Conservation (phyloP, 2,797 vertebrate genomes). For the Arrhamphus sclerolepis region DNA sequence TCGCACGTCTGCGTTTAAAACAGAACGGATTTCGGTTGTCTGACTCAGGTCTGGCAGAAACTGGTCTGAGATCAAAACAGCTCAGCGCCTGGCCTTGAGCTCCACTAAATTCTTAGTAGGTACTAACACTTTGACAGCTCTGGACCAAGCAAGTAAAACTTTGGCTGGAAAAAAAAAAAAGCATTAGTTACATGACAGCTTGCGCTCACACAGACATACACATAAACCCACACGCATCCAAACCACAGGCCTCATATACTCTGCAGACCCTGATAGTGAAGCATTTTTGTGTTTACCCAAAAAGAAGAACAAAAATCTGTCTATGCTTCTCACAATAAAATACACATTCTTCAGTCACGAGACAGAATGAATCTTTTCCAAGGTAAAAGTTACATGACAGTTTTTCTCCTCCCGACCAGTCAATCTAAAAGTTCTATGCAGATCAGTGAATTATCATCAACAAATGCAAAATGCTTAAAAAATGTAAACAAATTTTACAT, state of each 20-base stretch:
- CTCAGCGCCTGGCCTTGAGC: constrained; percentile 40
- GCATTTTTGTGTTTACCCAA: constrained; percentile 47
- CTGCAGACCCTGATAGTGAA: constrained; percentile 67
- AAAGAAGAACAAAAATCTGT: constrained; percentile 9
- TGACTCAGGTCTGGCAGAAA: constrained; percentile 55
- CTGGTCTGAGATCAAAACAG: constrained; percentile 58
- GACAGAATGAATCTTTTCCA: constrained; percentile 26
- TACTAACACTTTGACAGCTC: constrained; percentile 53
- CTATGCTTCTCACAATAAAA: constrained; percentile 28
- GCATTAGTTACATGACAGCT: constrained; percentile 23
- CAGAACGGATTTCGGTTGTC: constrained; percentile 34
- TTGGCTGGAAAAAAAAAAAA: constrained; percentile 51
- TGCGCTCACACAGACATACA: constrained; percentile 7
- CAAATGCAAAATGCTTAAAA: constrained; percentile 16
- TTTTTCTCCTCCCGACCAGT: constrained; percentile 17
- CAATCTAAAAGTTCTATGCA: neutral
- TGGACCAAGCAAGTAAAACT: constrained; percentile 46
- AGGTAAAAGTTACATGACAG: constrained; percentile 21
- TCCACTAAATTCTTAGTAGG: constrained; percentile 39
- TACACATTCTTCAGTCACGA: constrained; percentile 50
- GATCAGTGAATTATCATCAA: neutral
- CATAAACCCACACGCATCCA: constrained; percentile 17
- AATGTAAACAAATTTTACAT: constrained; percentile 25
- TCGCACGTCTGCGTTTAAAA: constrained; percentile 18
- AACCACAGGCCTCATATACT: constrained; percentile 57